Evolutionary conservation across 2,888 invertebrate species (phyloP), one percentile per base, ranked within the genome.

Genomic region (Pandemis cinnamomeana): DNA sequence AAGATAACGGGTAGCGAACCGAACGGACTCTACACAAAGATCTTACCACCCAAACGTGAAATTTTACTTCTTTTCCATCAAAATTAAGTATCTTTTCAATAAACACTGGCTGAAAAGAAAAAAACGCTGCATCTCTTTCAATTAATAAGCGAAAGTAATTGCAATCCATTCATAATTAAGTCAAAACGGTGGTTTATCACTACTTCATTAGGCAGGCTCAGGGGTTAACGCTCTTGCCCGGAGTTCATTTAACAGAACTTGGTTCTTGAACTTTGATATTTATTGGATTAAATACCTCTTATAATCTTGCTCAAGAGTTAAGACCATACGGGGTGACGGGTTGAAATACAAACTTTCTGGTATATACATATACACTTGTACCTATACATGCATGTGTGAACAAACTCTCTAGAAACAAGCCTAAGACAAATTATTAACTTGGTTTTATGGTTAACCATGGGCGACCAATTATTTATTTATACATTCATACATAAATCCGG

Each of bases 251-350:
- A 46, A 46, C 27, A 63, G 63, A 20, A 63, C 44, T 48, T 13
- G 46, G 27, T 11, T 64, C 10, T 13, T 64, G 64, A 64, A 46
- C 64, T 64, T 64, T 64, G 64, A 46, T 64, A 64, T 48, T 64
- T 48, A 64, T 64, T 20, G 46, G 15, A 48, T 48, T 27, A 20
- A 27, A 64, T 20, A 68, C 53, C 15, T 53, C 41, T 51, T 68
- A 67, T 15, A 55, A 36, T 67, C 15, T 55, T 20, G 20, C 8
- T 27, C 15, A 15, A 27, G 58, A 58, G 11, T 27, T 58, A 53
- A 53, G 53, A 53, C 48, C 48, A 10, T 15, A 55, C 20, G 20
- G 53, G 53, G 53, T 55, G 53, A 55, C 58, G 5, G 10, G 27
- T 58, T 58, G 10, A 58, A 58, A 58, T 27, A 58, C 11, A 58